Conservation (phyloP, 1,140 invertebrate genomes). For the Pygmarrhopalites habei region DNA sequence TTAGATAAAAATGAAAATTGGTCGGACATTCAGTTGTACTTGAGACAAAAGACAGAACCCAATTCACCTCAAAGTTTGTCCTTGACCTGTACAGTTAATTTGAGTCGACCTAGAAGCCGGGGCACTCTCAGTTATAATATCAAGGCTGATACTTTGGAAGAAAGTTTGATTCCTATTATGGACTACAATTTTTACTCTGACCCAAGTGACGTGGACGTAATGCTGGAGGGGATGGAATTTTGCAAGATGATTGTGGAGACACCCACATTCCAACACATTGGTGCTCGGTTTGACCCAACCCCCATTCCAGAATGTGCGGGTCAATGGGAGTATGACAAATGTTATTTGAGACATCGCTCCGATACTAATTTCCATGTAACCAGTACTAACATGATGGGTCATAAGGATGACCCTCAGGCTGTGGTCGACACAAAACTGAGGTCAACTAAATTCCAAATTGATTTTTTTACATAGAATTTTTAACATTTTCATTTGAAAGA, state of each 20-base stretch:
- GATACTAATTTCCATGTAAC: neutral
- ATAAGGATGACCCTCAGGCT: neutral
- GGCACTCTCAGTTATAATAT: neutral
- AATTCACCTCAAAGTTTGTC: too few relatives aligned
- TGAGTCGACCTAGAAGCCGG: neutral
- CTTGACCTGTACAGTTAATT: neutral
- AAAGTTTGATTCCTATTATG: neutral
- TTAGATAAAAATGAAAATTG: neutral
- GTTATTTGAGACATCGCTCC: neutral
- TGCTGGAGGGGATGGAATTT: neutral
- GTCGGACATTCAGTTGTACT: constrained; percentile 4
- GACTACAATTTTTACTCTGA: neutral
- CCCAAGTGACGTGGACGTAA: neutral
- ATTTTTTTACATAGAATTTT: neutral
- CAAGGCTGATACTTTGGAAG: neutral
- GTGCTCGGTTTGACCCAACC: neutral
- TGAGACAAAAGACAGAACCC: neutral
- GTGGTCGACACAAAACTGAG: neutral
- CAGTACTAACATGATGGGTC: neutral
- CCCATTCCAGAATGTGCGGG: neutral
- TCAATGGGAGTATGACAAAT: neutral
- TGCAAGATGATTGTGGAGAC: neutral
- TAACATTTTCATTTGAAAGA: neutral
- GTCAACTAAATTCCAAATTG: neutral
- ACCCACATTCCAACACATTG: neutral